Conservation (phyloP, 2,888 invertebrate species). For the Myopa tessellatipennis region DNA sequence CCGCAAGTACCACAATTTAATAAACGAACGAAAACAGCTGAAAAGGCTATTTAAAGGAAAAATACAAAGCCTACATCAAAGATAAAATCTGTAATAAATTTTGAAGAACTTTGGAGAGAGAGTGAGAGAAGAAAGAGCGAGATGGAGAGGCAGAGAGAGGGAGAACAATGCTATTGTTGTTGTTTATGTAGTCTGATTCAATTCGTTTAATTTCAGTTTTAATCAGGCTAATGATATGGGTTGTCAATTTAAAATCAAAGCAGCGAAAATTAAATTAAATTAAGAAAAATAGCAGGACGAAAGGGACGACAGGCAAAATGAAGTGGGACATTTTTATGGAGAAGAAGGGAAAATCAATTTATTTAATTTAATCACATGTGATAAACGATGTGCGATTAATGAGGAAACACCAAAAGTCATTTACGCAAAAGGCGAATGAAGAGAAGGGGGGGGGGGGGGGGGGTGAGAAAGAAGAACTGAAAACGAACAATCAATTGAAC, state of each 20-base stretch:
- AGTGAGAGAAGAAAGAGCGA: too few relatives aligned
- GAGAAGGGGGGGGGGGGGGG: too few relatives aligned
- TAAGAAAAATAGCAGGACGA: background rate
- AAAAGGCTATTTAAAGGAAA: background rate
- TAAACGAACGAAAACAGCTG: background rate
- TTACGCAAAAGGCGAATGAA: too few relatives aligned
- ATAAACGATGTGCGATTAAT: constrained; percentile 6
- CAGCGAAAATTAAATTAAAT: background rate
- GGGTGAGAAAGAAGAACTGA: too few relatives aligned
- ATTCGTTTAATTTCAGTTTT: background rate
- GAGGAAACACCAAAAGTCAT: too few relatives aligned
- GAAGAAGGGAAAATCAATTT: background rate
- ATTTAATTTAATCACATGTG: constrained; percentile 24
- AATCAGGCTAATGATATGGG: constrained; percentile 18
- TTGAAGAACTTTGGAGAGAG: too few relatives aligned
- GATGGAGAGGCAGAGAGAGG: background rate
- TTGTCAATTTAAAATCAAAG: background rate
- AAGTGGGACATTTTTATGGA: background rate
- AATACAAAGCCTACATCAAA: background rate
- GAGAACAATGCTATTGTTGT: background rate
- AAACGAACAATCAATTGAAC: too few relatives aligned
- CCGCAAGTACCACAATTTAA: too few relatives aligned
- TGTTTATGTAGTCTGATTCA: background rate
- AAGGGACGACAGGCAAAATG: background rate
- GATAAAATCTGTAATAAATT: background rate